Base-by-base conservation (phyloP, 2,888 invertebrate genomes). In the Noctua comes region DNA sequence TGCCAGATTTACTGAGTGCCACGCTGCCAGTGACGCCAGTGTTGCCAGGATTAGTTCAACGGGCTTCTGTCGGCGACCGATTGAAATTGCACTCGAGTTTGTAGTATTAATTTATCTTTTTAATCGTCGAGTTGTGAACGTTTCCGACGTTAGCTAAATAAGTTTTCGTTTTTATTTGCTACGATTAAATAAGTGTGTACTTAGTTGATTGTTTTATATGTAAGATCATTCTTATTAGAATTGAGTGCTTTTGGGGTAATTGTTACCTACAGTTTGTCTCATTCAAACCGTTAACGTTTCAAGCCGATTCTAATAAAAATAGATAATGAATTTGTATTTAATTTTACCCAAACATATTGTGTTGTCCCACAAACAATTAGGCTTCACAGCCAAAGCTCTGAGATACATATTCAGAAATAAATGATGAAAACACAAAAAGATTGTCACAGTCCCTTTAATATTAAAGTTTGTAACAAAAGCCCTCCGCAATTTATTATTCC, bases 1-100 rank as follows among this genome's bases (percentile, higher is more conserved):
- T 73, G 82, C 74, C 80, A 88, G 87, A 88, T 88, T 87, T 86
- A 87, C 72, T 77, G 57, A 51, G 54, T 68, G 62, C 62, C 59
- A 66, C 31, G 43, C 27, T 62, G 11, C 27, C 54, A 82, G 11
- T 66, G 62, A 73, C 64, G 76, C 51, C 62, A 82, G 11, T 66
- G 68, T 76, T 66, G 76, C 51, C 74, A 70, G 82, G 83, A 86
- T 88, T 85, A 80, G 77, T 70, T 73, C 73, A 71, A 76, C 59
- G 69, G 77, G 79, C 66, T 54, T 72, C 36, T 79, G 82, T 74
- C 43, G 73, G n/a, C 69, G 51, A 74, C 43, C 77, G 16, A 79
- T 74, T 77, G 73, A 81, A 77, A 76, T 76, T 46, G 46, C n/a
- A 54, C 59, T 76, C 16, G 51, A 36, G 24, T 69, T 57, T 57